Evolutionary conservation across 2,113 vertebrate species (phyloP).

Genomic region (Copsychus sechellarum): DNA sequence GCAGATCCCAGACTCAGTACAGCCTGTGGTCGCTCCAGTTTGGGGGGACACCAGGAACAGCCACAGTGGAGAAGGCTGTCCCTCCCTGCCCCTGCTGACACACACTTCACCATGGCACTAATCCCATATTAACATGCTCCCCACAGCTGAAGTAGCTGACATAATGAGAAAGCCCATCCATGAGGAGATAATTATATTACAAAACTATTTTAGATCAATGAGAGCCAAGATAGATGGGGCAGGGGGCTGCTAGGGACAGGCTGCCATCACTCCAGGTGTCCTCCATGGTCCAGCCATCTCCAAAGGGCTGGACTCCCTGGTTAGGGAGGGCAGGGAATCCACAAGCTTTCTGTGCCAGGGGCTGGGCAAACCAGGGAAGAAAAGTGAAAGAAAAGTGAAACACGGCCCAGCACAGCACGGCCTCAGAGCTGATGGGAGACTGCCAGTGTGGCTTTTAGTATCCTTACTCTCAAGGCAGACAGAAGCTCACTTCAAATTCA

Average conservation of each 20-base stretch:
- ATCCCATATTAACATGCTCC: constrained; percentile 4
- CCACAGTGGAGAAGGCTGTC: too few relatives aligned
- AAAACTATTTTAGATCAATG: constrained; percentile 36
- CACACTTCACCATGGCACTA: neutral
- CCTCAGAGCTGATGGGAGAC: neutral
- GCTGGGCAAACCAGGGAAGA: neutral
- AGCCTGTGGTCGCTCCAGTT: neutral
- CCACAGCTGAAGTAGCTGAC: neutral
- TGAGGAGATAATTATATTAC: neutral
- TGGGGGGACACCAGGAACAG: fast-evolving
- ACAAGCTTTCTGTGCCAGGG: neutral
- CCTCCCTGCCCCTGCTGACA: neutral
- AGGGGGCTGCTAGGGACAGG: neutral
- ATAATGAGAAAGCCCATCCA: constrained; percentile 17
- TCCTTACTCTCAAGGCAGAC: neutral
- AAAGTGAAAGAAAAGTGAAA: neutral
- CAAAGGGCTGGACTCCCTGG: neutral
- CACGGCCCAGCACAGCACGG: neutral
- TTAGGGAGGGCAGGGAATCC: neutral
- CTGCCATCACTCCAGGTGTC: neutral
- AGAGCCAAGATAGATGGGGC: neutral
- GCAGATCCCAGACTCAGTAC: neutral
- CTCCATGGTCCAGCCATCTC: neutral
- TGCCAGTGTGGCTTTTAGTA: neutral
- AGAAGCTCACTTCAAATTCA: neutral